Evolutionary conservation across 2,797 vertebrate species (phyloP).

Genomic region (Crax fasciolata): DNA sequence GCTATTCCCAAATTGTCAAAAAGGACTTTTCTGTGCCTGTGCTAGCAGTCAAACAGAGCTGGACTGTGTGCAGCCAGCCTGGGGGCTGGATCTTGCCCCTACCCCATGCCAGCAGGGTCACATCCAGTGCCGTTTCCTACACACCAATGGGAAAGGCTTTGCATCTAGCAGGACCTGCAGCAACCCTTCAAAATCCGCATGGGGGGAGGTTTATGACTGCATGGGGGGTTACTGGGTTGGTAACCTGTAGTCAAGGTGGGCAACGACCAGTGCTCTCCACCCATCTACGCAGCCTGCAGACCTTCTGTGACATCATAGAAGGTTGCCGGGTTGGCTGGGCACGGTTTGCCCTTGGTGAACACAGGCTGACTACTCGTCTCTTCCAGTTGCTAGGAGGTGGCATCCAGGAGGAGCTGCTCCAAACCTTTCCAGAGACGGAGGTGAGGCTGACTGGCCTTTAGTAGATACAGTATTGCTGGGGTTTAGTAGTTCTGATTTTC

Average conservation of each 20-base stretch:
- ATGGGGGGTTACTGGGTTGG: too few species aligned
- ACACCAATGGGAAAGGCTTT: rapidly evolving
- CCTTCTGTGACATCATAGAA: too few species aligned
- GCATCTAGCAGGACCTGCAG: neutral
- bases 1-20: neutral
- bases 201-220: too few species aligned
- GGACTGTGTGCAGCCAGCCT: neutral
- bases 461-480: neutral
- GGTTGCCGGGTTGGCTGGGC: too few species aligned
- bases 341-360: too few species aligned
- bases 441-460: neutral
- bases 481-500: neutral
- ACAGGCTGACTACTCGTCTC: too few species aligned
- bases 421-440: too few species aligned
- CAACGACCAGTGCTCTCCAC: too few species aligned
- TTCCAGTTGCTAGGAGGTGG: too few species aligned
- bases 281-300: too few species aligned
- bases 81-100: neutral
- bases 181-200: neutral
- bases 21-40: neutral
- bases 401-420: too few species aligned
- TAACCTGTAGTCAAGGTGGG: too few species aligned
- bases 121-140: rapidly evolving
- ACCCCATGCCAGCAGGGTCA: rapidly evolving
- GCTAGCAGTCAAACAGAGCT: neutral